Percentiles rank a stretch among this genome's conserved stretches.
Conservation (phyloP, 2,797 vertebrate species). For the Enoplosus armatus region DNA sequence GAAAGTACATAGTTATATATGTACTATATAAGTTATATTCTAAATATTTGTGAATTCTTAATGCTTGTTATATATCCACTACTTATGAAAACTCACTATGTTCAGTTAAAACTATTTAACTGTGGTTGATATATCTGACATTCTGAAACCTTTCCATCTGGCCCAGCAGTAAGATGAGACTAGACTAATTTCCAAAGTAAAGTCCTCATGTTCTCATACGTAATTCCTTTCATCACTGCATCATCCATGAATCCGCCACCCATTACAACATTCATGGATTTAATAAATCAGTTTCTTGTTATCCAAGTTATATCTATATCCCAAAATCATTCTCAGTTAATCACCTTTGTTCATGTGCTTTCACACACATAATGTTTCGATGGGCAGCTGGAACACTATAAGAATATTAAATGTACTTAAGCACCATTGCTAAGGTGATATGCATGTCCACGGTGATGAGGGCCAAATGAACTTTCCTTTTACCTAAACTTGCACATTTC, state of each 20-base stretch:
- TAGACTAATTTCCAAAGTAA: too few relatives aligned
- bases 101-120: background rate
- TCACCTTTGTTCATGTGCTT: background rate
- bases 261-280: background rate
- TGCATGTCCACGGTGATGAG: background rate
- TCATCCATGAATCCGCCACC: background rate
- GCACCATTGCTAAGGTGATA: background rate
- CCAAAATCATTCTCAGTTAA: background rate
- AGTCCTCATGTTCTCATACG: slow-evolving; percentile 7
- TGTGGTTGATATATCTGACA: background rate
- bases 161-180: background rate
- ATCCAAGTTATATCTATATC: background rate
- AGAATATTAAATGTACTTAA: background rate
- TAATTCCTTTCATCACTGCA: background rate
- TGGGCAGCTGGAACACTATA: background rate
- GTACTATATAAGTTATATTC: too few relatives aligned
- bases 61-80: background rate
- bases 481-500: background rate
- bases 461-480: background rate
- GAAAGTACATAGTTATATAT: background rate
- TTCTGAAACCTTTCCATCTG: background rate
- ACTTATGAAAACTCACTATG: background rate
- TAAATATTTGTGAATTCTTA: background rate
- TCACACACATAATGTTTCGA: background rate
- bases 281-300: background rate